Evolutionary conservation across 2,797 vertebrate species (phyloP).

Genomic region (Amblyopsis hoosieri): DNA sequence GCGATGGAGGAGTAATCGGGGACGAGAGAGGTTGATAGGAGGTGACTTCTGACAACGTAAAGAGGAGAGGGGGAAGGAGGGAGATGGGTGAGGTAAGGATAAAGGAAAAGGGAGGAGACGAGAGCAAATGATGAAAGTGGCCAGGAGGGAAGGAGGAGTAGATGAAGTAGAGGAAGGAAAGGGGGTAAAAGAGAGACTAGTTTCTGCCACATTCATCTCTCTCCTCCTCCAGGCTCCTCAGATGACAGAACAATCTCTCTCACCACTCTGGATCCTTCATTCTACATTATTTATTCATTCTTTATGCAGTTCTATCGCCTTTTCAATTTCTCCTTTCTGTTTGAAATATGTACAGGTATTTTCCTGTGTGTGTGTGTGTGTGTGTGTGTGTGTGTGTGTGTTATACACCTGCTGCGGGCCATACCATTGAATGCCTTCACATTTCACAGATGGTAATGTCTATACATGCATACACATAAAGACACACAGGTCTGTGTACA

Average conservation of each 20-base stretch:
- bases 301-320: constrained; percentile 28
- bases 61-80: constrained; percentile 5
- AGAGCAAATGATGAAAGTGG: neutral
- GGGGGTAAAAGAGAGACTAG: constrained; percentile 17
- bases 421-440: constrained; percentile 46
- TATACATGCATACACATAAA: constrained; percentile 1
- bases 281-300: constrained; percentile 61
- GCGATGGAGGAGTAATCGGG: too few species aligned
- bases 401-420: constrained; percentile 54
- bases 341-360: constrained; percentile 44
- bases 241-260: constrained; percentile 8
- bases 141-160: neutral
- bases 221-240: neutral
- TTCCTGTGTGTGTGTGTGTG: constrained; percentile 1
- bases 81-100: constrained; percentile 2
- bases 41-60: neutral
- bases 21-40: too few species aligned
- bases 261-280: constrained; percentile 54
- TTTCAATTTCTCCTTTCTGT: constrained; percentile 30
- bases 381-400: neutral
- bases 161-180: constrained; percentile 20
- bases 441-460: constrained; percentile 30
- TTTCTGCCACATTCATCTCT: constrained; percentile 3
- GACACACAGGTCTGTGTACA: neutral
- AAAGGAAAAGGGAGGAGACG: neutral